Conservation (phyloP, 2,113 vertebrate genomes). For the Ibidorhyncha struthersii region DNA sequence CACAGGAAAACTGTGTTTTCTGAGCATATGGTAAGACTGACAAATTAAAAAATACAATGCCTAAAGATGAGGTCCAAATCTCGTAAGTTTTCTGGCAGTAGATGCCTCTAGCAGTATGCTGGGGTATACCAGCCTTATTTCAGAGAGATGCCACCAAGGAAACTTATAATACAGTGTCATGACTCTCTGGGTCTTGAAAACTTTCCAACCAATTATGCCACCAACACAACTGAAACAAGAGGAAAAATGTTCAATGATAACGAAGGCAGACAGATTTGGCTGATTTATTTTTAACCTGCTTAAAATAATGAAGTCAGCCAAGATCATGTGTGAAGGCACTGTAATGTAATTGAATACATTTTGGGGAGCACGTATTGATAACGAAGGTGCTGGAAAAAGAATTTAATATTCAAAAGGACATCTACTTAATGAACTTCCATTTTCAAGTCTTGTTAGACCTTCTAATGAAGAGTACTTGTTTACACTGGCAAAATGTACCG, state of each 20-base stretch:
- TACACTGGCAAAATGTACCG: neutral
- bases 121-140: neutral
- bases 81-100: neutral
- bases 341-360: neutral
- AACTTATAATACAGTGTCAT: neutral
- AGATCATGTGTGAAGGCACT: neutral
- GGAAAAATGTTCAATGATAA: neutral
- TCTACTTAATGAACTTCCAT: neutral
- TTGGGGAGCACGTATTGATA: neutral
- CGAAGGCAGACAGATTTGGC: neutral
- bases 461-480: neutral
- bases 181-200: neutral
- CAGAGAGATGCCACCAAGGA: neutral
- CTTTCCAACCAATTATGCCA: neutral
- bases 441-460: neutral
- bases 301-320: neutral
- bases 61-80: neutral
- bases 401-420: neutral
- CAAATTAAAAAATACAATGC: neutral
- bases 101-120: neutral
- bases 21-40: neutral
- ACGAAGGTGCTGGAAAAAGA: neutral
- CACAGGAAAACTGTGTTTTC: neutral
- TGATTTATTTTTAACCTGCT: slow-evolving; percentile 6
- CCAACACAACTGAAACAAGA: neutral